A percentile compares a stretch with the other conserved stretches of the same genome.
Evolutionary conservation across 2,113 vertebrate genomes (phyloP).

Genomic region (Pyrgilauda ruficollis): DNA sequence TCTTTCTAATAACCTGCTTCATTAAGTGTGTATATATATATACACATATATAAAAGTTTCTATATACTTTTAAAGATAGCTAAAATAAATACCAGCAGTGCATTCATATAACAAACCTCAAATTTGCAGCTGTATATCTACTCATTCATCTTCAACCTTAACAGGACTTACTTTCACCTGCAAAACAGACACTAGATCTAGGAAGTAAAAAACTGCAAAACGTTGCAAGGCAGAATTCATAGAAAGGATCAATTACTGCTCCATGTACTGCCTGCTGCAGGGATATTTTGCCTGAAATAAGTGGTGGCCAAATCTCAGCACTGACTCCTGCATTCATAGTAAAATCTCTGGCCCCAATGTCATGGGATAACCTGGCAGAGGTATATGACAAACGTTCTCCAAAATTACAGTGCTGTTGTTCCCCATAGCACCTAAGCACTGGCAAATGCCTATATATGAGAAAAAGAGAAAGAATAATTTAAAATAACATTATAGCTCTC

Average conservation of each 20-base stretch:
- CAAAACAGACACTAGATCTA: neutral
- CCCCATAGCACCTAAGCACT: neutral
- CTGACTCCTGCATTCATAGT: neutral
- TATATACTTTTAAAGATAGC: neutral
- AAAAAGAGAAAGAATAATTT: neutral
- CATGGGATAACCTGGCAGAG: neutral
- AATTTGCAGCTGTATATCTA: neutral
- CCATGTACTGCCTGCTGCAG: neutral
- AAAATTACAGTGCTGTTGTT: neutral
- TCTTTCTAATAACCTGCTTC: neutral
- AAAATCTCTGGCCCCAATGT: neutral
- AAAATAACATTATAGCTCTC: neutral
- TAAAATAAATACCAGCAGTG: neutral
- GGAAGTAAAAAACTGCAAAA: neutral
- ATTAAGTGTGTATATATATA: neutral
- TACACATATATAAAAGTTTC: neutral
- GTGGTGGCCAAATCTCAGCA: neutral
- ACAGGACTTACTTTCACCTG: neutral
- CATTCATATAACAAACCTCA: neutral
- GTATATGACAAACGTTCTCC: neutral
- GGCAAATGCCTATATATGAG: neutral
- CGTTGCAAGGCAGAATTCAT: rapidly evolving
- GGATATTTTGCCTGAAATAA: neutral
- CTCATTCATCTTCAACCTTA: neutral
- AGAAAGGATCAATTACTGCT: neutral